Evolutionary conservation across 53 echinoderm and acorn worm genomes (phyloP).

Genomic region (Antedon mediterranea): DNA sequence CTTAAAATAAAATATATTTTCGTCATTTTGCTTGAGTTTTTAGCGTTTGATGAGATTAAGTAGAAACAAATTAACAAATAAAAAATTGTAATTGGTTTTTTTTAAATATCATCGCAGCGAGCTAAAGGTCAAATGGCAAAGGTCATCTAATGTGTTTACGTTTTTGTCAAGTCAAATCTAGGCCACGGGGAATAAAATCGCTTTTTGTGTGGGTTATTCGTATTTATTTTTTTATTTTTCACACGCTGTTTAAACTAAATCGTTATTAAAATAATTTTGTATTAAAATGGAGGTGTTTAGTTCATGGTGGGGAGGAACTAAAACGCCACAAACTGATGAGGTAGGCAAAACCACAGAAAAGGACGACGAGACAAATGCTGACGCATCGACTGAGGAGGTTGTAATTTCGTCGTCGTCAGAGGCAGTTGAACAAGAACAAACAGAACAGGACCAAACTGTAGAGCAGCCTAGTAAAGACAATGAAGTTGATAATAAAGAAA

Average conservation of each 20-base stretch:
- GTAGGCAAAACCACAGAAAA: slow-evolving; percentile 14
- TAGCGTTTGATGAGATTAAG: too few relatives aligned
- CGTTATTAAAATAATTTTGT: not conserved
- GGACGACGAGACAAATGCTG: slow-evolving; percentile 28
- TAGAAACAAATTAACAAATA: too few relatives aligned
- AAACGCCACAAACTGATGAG: slow-evolving; percentile 14
- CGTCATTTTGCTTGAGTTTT: too few relatives aligned
- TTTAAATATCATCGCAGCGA: too few relatives aligned
- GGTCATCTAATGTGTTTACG: not conserved
- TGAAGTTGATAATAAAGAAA: not conserved
- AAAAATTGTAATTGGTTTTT: too few relatives aligned
- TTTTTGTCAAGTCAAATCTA: too few relatives aligned
- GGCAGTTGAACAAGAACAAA: not conserved
- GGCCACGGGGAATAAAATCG: too few relatives aligned
- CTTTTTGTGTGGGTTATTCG: too few relatives aligned
- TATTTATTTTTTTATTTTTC: too few relatives aligned
- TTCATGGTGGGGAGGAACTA: slow-evolving; percentile 81
- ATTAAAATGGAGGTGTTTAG: slow-evolving; percentile 58
- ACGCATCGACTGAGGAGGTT: too few relatives aligned
- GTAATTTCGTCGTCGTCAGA: not conserved
- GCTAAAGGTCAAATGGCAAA: not conserved
- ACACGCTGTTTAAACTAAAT: not conserved
- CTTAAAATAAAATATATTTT: too few relatives aligned
- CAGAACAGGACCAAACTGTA: not conserved
- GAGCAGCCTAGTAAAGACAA: not conserved